phyloP scores from a whole-genome alignment of 2,113 vertebrate genomes.

The Anhinga rufa region DNA sequence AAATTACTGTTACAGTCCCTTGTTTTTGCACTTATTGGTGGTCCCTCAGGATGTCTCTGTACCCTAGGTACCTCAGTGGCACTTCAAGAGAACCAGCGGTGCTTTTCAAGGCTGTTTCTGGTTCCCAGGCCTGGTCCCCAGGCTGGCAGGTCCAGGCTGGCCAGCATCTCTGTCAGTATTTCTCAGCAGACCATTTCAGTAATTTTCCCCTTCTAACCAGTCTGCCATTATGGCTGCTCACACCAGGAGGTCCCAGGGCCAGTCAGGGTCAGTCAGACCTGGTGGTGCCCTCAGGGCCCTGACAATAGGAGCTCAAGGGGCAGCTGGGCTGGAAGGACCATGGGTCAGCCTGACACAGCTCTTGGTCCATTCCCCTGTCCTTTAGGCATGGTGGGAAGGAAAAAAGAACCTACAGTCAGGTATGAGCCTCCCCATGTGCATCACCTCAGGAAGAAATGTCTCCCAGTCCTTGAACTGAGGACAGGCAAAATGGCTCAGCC shows the following conservation, averaged over 20 bases:
- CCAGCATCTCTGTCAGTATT: not conserved
- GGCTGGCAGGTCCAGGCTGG: not conserved
- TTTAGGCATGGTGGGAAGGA: not conserved
- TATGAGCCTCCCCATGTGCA: not conserved
- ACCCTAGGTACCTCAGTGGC: not conserved
- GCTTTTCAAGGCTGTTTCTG: not conserved
- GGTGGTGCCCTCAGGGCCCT: not conserved
- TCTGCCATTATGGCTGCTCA: not conserved
- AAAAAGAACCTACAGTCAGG: not conserved
- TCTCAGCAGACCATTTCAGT: not conserved
- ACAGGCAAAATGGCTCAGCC: not conserved
- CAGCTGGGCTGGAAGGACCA: not conserved
- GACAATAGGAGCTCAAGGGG: not conserved
- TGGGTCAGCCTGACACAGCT: not conserved
- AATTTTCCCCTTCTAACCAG: not conserved
- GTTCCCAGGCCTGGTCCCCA: not conserved
- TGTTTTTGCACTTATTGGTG: not conserved
- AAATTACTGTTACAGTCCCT: not conserved
- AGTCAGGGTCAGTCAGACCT: too few species aligned
- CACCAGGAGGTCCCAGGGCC: not conserved
- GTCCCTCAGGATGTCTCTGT: not conserved
- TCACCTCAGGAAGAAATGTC: not conserved
- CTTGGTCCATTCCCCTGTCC: not conserved
- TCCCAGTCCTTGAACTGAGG: not conserved
- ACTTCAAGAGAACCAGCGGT: not conserved